Conservation (phyloP, 2,888 invertebrate genomes). For the Automeris io region DNA sequence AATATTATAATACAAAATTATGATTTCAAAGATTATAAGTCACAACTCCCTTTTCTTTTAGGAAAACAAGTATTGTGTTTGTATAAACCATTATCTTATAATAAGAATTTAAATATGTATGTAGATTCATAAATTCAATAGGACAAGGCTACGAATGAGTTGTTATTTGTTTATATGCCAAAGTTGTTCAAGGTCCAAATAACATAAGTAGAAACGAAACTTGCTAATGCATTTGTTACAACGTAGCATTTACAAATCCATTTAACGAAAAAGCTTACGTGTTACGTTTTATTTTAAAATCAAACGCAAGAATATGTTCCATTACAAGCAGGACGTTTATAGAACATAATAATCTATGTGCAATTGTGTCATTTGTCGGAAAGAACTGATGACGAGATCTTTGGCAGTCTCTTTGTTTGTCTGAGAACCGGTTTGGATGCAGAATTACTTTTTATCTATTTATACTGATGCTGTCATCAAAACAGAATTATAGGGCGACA, state of each 20-base stretch:
- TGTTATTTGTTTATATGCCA: conserved; percentile 11
- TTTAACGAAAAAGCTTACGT: not conserved
- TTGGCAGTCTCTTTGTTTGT: conserved; percentile 15
- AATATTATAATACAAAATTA: too few species aligned
- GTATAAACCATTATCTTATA: too few species aligned
- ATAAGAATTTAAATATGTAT: not conserved
- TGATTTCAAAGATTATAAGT: too few species aligned
- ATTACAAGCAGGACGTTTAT: not conserved
- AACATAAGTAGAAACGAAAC: not conserved
- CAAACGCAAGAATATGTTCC: not conserved
- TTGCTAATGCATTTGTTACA: not conserved
- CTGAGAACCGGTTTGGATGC: conserved; percentile 8
- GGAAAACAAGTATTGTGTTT: too few species aligned
- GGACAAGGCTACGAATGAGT: conserved; percentile 23
- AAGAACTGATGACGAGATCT: conserved; percentile 17
- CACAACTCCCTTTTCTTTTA: too few species aligned
- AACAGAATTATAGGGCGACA: conserved; percentile 1
- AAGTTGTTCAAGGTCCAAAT: conserved; percentile 2
- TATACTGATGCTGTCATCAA: conserved; percentile 6
- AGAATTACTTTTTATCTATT: conserved; percentile 8
- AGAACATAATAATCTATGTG: too few species aligned
- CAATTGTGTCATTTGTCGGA: conserved; percentile 6
- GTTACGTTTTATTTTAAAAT: not conserved
- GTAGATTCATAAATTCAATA: conserved; percentile 28
- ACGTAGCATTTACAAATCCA: not conserved